Base-by-base conservation (phyloP, 2,797 vertebrate genomes). In the Semaprochilodus insignis region DNA sequence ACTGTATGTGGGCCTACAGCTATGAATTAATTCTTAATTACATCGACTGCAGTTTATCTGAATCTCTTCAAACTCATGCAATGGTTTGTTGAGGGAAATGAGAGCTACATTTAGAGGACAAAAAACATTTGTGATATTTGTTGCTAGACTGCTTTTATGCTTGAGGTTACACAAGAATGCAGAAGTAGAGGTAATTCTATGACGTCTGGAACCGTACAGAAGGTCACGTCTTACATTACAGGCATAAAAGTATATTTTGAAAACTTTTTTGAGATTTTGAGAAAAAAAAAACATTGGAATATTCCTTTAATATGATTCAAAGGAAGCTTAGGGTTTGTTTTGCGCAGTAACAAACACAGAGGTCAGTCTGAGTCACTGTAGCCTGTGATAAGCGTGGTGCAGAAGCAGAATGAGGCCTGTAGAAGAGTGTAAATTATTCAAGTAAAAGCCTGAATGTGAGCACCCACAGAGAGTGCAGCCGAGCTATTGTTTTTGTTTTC, bases 371-470 rank as follows among this genome's bases (percentile, higher is more conserved):
- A 80, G 44, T 14, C 59, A 73, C 21, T 69, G 60, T 65, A 69
- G 52, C 57, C 48, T 57, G 62, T 27, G 52, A 69, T 75, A 62
- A 65, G 48, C 76, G 71, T 51, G 54, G 73, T 63, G 69, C 54
- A 80, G 63, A 71, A 76, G 75, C 70, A 81, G 69, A 76, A 74
- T 74, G 48, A 83, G 70, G 31, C 57, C 75, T 83, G 60, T 77
- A 60, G 34, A 84, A 76, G 6, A 54, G 62, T 86, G 36, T 88
- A 60, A 77, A 86, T 87, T 77, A 86, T 80, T 87, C 62, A 86
- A 74, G 66, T 74, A 57, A 72, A 82, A 83, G 78, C 79, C 81
- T 81, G 77, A 70, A 62, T 86, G 54, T 67, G 40, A 71, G 54
- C 79, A 62, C 59, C 74, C 51, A 23, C 74, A 76, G 81, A 76